phyloP scores from a whole-genome alignment of 2,113 vertebrate species.

The mouse (Mus musculus) region DNA sequence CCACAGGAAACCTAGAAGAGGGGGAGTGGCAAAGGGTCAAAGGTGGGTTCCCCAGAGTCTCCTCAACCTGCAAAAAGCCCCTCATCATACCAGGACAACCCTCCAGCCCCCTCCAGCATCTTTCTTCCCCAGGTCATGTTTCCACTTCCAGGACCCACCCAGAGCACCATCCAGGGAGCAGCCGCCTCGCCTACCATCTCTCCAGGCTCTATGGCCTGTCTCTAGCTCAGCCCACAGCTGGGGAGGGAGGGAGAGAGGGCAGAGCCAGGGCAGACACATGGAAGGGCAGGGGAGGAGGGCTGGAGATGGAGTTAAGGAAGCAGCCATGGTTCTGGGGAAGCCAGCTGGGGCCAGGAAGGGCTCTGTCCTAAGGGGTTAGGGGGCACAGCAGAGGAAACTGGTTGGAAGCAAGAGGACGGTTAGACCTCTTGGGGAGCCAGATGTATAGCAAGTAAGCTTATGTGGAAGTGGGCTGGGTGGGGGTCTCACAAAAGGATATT shows the following conservation, averaged over 20 bases:
- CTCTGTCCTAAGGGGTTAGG: neutral
- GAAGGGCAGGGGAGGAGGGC: slow-evolving; percentile 33
- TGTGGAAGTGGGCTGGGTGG: slow-evolving; percentile 11
- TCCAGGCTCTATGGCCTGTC: slow-evolving; percentile 80
- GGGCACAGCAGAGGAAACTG: neutral
- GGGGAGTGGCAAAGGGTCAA: slow-evolving; percentile 26
- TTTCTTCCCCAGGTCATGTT: slow-evolving; percentile 26
- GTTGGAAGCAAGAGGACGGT: slow-evolving; percentile 31
- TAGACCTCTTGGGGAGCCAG: slow-evolving; percentile 42
- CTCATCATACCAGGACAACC: neutral
- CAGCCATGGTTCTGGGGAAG: slow-evolving; percentile 61
- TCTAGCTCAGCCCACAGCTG: slow-evolving; percentile 84
- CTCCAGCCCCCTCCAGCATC: neutral
- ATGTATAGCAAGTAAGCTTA: slow-evolving; percentile 1
- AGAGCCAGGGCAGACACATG: slow-evolving; percentile 58
- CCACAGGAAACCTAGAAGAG: slow-evolving; percentile 89
- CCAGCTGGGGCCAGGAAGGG: neutral
- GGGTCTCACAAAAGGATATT: slow-evolving; percentile 86
- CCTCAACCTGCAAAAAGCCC: neutral
- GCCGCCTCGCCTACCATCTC: slow-evolving; percentile 81
- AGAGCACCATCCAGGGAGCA: slow-evolving; percentile 59
- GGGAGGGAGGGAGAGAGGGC: slow-evolving; percentile 66
- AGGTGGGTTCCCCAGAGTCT: neutral
- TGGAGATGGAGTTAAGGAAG: slow-evolving; percentile 83
- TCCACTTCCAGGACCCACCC: slow-evolving; percentile 53